These are phyloP conservation scores for Austrofundulus limnaeus DNA, from an alignment of 2,113 vertebrate genomes.

Conservation along the genomic window DNA sequence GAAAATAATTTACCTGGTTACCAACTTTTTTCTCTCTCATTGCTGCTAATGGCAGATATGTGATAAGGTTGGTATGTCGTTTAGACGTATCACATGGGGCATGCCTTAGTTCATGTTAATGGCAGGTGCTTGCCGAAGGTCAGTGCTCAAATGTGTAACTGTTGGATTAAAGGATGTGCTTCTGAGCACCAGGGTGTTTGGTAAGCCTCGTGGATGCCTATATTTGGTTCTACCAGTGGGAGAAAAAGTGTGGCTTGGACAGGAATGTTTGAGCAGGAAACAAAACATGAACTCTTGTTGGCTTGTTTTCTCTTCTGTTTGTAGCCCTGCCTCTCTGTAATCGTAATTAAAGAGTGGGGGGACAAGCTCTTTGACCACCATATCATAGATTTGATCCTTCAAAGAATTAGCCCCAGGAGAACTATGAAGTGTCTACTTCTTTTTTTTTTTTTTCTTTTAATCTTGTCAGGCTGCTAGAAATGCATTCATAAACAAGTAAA, in stretches of 20 bases:
- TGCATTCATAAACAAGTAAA: not conserved
- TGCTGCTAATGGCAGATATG: not conserved
- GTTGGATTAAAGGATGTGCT: conserved; percentile 45
- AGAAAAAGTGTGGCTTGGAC: conserved; percentile 50
- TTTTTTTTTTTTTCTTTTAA: not conserved
- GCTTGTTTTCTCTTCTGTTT: conserved; percentile 44
- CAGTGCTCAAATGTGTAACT: conserved; percentile 42
- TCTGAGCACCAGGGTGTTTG: conserved; percentile 17
- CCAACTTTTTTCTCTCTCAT: not conserved
- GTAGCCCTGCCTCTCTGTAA: conserved; percentile 14
- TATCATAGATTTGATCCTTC: conserved; percentile 20
- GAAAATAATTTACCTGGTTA: not conserved
- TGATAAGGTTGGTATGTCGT: not conserved
- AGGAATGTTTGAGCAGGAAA: conserved; percentile 67
- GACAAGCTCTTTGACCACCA: not conserved
- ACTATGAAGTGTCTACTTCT: not conserved
- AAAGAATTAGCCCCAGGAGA: not conserved
- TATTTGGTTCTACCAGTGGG: conserved; percentile 60
- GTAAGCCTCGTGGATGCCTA: conserved; percentile 59
- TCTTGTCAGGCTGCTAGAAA: not conserved
- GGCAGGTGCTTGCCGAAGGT: conserved; percentile 7
- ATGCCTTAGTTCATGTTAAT: not conserved
- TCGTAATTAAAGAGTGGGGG: not conserved
- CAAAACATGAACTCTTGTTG: conserved; percentile 45
- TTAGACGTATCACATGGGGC: not conserved